Evolutionary conservation across 2,888 invertebrate genomes (phyloP), one percentile per base, ranked within the genome.

Genomic region (Trissoscelio sp.): DNA sequence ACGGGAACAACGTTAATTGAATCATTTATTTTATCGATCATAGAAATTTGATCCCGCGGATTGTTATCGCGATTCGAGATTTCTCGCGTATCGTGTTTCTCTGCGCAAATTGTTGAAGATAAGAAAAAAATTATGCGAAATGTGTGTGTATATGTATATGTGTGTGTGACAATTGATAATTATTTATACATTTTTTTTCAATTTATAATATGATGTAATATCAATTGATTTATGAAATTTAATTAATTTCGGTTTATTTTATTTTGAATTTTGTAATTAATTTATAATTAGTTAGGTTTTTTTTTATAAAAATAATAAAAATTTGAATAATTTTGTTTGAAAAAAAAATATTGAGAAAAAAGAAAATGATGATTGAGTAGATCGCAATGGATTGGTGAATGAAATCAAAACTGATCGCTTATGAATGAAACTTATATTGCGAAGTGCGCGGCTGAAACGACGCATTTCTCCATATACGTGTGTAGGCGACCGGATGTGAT

Each of bases 401-500:
- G 89, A 88, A 89, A 88, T 87, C 86, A 84, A 88, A 88, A 87
- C 87, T 84, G 87, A 89, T 89, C 87, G 86, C 84, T 86, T 85
- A 87, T 89, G 89, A 88, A 89, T 89, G 89, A 87, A 89, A 87
- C 57, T 37, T 9, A 9, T 22, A 14, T 67, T 81, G 72, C 37
- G 42, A 69, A 62, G 44, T 39, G 64, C 53, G 67, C 57, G 44
- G 37, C 34, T 64, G 42, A 28, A 73, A 42, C 73, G 24, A 72
- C 58, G 72, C 55, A 78, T 83, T 83, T 83, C 70, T 69, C 72
- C 67, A 73, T 55, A 60, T 34, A 53, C 51, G 72, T 80, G 85
- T 83, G 89, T 89, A 85, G 89, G 89, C 87, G 89, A 89, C 88
- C 88, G 88, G 89, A 88, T 86, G 88, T 86, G 86, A 87, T 86